Evolutionary conservation across 1,140 invertebrate genomes (phyloP).

Genomic region (Drosophila funebris): DNA sequence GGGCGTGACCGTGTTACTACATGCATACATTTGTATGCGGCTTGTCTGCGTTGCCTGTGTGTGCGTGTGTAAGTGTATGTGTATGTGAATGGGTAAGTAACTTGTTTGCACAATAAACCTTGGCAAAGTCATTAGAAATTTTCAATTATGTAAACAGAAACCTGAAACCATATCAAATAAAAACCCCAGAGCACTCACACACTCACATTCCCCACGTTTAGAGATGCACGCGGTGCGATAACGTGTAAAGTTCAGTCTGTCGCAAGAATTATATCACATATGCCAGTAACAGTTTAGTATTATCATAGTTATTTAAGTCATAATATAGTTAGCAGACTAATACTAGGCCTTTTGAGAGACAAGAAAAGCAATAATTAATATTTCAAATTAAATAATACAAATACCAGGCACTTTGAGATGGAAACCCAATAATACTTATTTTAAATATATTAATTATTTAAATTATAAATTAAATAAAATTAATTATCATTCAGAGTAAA

Average conservation of each 20-base stretch:
- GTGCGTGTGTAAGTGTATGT: constrained; percentile 24
- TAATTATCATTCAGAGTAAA: too few species aligned
- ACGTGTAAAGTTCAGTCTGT: not conserved
- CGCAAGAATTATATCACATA: not conserved
- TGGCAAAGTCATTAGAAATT: constrained; percentile 71
- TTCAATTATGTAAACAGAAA: constrained; percentile 73
- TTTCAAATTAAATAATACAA: too few species aligned
- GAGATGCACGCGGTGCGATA: constrained; percentile 21
- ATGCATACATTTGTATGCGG: constrained; percentile 9
- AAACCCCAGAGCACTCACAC: constrained; percentile 7
- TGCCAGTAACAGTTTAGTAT: too few species aligned
- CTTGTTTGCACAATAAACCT: constrained; percentile 72
- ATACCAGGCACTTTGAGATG: too few species aligned
- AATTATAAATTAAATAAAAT: too few species aligned
- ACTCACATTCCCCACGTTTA: not conserved
- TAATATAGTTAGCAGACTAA: too few species aligned
- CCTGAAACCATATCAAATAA: constrained; percentile 15
- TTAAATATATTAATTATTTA: too few species aligned
- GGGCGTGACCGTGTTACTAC: constrained; percentile 33
- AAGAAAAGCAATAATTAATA: too few species aligned
- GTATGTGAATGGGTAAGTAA: constrained; percentile 28
- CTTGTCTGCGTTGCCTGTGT: constrained; percentile 17
- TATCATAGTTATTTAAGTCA: too few species aligned
- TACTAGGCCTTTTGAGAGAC: too few species aligned
- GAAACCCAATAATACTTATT: too few species aligned